Evolutionary conservation across 2,888 invertebrate genomes (phyloP), one percentile per base, ranked within the genome.

Genomic region (Merodon equestris): DNA sequence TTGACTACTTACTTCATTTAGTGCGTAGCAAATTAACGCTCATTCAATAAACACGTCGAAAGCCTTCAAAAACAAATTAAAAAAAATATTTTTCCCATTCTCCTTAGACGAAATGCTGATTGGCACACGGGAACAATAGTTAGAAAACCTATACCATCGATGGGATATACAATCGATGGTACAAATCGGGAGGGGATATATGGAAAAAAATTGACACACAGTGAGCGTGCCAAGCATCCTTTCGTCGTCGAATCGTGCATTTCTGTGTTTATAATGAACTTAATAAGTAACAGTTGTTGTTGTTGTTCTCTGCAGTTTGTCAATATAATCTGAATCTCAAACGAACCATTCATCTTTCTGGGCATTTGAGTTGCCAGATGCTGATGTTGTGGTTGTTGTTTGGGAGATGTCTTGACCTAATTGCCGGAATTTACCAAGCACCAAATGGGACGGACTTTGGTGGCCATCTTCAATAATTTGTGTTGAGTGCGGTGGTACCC

Each of bases 271-370:
- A 74, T 50, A 38, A 53, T 60, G 74, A 79, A 74, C 74, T 70
- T 51, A 56, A 14, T 56, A 13, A 48, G 13, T 51, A 13, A 67
- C 58, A 73, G 77, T 73, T 73, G 72, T 77, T 50, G 40, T 36
- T 50, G 42, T 58, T 68, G 54, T 74, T 56, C 56, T 73, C 54
- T 79, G 67, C 61, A 74, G 58, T 74, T 70, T 79, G 70, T 79
- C 68, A 47, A 64, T 54, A 44, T 70, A 64, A 68, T 79, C 68
- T 68, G 68, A 19, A 9, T 13, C 90, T 91, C 91, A 93, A 91
- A 95, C 95, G 92, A 95, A 95, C 96, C 96, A 96, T 91, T 96
- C 96, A 92, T 96, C 96, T 90, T 96, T 96, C 91, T 95, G 93
- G 90, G 92, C 93, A 92, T 93, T 91, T 93, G 94, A 92, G 92